These are phyloP conservation scores for Clistopyga incitator DNA, from an alignment of 2,888 invertebrate species.

Conservation along the genomic window DNA sequence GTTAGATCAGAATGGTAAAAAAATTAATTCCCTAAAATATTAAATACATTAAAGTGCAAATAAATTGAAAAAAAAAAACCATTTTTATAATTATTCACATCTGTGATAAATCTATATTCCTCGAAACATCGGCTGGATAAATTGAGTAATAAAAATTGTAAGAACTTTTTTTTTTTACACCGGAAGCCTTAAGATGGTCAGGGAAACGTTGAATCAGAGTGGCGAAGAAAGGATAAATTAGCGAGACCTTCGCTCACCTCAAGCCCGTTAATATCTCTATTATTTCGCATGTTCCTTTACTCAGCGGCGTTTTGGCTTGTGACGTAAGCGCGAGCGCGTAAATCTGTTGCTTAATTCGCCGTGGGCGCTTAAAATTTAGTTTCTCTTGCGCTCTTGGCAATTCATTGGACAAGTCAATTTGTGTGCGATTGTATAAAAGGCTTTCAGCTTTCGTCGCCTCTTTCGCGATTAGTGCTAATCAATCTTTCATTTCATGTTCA, in stretches of 20 bases:
- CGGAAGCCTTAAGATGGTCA: conserved; percentile 8
- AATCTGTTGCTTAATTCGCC: conserved; percentile 40
- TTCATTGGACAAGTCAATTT: conserved; percentile 41
- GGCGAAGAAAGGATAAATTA: conserved; percentile 11
- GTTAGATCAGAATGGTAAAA: too few relatives aligned
- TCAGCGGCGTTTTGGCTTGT: conserved; percentile 10
- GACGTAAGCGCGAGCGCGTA: conserved; percentile 34
- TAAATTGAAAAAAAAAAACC: not conserved
- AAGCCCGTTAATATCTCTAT: not conserved
- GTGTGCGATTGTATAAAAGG: not conserved
- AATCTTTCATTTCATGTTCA: conserved; percentile 14
- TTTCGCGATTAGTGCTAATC: conserved; percentile 19
- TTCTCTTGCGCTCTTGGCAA: not conserved
- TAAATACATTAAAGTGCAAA: not conserved
- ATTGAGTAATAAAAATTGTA: not conserved
- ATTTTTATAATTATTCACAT: too few relatives aligned
- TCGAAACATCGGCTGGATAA: not conserved
- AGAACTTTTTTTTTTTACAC: not conserved
- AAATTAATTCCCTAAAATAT: not conserved
- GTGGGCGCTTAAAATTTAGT: conserved; percentile 20
- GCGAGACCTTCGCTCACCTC: conserved; percentile 41
- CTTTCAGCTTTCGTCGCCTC: conserved; percentile 24
- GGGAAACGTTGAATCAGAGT: conserved; percentile 43
- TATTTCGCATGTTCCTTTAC: not conserved
- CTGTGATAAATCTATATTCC: too few relatives aligned